A percentile compares a stretch with the other conserved stretches of the same genome.
phyloP scores from a whole-genome alignment of 1,140 invertebrate species.

The Cydia fagiglandana region DNA sequence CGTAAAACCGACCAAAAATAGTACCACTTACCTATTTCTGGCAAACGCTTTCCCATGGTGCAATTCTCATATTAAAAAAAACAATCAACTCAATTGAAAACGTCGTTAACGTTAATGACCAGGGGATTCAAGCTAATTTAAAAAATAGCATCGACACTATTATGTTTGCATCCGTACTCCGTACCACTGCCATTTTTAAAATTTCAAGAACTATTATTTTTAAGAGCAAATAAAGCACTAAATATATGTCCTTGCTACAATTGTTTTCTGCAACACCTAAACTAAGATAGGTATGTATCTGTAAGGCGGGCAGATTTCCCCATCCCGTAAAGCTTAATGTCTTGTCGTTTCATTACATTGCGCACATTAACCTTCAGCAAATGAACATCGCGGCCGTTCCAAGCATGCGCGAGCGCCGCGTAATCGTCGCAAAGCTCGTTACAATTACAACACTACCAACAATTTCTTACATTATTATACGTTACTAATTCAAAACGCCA shows the following conservation, averaged over 20 bases:
- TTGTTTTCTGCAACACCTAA: constrained; percentile 15
- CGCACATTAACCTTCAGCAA: constrained; percentile 36
- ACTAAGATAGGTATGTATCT: not conserved
- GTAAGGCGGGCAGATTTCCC: constrained; percentile 20
- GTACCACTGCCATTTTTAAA: no score
- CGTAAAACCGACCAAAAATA: no score
- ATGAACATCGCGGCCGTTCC: constrained; percentile 35
- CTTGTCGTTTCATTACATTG: constrained; percentile 18
- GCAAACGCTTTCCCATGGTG: no score
- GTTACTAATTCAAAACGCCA: not conserved
- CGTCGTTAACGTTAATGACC: no score
- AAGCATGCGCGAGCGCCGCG: constrained; percentile 33
- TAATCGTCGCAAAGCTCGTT: constrained; percentile 46
- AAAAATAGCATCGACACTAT: no score
- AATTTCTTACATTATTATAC: constrained; percentile 35
- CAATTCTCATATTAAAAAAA: no score
- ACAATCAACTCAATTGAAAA: no score
- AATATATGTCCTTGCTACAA: not conserved
- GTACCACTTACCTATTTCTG: no score
- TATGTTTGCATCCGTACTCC: no score
- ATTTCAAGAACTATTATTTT: no score
- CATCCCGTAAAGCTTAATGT: constrained; percentile 17
- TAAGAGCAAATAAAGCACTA: not conserved
- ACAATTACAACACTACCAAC: constrained; percentile 34
- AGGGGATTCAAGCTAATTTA: no score